phyloP scores from a whole-genome alignment of 2,113 vertebrate genomes.

The Hippocampus comes region DNA sequence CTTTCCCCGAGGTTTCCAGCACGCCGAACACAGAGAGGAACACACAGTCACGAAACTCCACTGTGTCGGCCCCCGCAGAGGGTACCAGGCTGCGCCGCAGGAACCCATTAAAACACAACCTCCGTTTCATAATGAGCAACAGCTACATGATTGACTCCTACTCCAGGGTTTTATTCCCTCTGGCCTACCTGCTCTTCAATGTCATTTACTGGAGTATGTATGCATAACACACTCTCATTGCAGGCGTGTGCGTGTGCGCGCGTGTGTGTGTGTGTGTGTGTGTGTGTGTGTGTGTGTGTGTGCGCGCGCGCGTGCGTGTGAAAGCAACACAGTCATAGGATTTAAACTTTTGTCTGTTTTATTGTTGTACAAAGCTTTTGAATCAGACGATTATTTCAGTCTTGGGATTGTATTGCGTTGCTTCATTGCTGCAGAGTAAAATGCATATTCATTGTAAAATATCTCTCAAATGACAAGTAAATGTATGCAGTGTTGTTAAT shows the following conservation, averaged over 20 bases:
- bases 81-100: constrained; percentile 73
- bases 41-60: constrained; percentile 58
- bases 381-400: background rate
- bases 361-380: background rate
- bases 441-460: constrained; percentile 15
- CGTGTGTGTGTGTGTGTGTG: too few relatives aligned
- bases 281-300: too few relatives aligned
- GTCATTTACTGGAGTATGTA: constrained; percentile 91
- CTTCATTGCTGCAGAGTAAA: constrained; percentile 8
- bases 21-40: constrained; percentile 63
- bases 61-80: constrained; percentile 53
- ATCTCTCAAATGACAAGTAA: constrained; percentile 38
- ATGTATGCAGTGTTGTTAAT: constrained; percentile 7
- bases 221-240: constrained; percentile 56
- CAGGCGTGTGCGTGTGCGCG: background rate
- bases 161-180: constrained; percentile 85
- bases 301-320: background rate
- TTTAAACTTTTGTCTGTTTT: too few relatives aligned
- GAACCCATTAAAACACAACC: constrained; percentile 71
- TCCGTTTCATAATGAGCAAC: constrained; percentile 85
- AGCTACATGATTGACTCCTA: constrained; percentile 89
- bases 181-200: constrained; percentile 87
- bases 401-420: constrained; percentile 5
- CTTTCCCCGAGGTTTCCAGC: constrained; percentile 60
- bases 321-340: background rate